Conservation (phyloP, 2,888 invertebrate species). For the Ischnura elegans region DNA sequence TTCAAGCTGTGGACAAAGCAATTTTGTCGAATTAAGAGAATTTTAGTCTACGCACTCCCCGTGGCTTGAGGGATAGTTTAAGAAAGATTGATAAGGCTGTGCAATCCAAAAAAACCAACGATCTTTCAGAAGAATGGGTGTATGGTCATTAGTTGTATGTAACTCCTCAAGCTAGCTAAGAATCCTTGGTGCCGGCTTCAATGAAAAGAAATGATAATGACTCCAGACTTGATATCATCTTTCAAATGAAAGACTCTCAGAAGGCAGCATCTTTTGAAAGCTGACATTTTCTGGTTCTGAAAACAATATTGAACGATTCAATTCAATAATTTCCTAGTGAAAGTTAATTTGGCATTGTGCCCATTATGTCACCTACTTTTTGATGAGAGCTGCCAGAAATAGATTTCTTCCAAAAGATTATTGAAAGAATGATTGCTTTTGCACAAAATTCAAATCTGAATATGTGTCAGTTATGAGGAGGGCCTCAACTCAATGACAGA, state of each 20-base stretch:
- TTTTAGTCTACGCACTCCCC: not conserved
- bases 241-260: not conserved
- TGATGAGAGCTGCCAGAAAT: too few relatives aligned
- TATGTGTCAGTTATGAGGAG: too few relatives aligned
- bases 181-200: not conserved
- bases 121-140: not conserved
- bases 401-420: too few relatives aligned
- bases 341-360: too few relatives aligned
- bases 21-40: not conserved
- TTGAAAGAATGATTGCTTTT: too few relatives aligned
- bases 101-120: not conserved
- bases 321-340: too few relatives aligned
- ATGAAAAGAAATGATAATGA: not conserved
- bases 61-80: not conserved
- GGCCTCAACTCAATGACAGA: too few relatives aligned
- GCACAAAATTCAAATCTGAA: too few relatives aligned
- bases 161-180: not conserved
- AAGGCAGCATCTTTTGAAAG: not conserved
- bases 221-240: not conserved
- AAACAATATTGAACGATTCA: too few relatives aligned
- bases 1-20: not conserved
- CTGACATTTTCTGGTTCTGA: too few relatives aligned
- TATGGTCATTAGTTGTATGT: not conserved
- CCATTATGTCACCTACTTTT: too few relatives aligned
- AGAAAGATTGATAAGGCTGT: not conserved